phyloP scores from a whole-genome alignment of 2,888 invertebrate species.

The Miltochrista miniata region DNA sequence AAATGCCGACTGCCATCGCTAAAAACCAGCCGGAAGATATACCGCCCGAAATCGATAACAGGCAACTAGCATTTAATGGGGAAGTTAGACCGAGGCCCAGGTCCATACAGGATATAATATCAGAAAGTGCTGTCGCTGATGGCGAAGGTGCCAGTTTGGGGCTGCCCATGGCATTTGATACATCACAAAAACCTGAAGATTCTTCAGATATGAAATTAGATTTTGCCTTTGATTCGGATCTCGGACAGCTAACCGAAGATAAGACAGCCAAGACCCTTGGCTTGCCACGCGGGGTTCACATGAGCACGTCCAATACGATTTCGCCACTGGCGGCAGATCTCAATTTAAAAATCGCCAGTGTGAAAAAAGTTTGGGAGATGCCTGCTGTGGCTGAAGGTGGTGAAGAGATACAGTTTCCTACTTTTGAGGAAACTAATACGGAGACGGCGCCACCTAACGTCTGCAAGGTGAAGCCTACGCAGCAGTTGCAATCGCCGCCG shows the following conservation, averaged over 20 bases:
- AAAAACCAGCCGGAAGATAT: constrained; percentile 80
- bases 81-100: constrained; percentile 72
- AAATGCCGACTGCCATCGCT: constrained; percentile 58
- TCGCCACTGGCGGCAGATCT: constrained; percentile 94
- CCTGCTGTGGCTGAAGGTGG: constrained; percentile 86
- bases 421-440: constrained; percentile 70
- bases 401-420: constrained; percentile 76
- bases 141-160: constrained; percentile 73
- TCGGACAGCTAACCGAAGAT: constrained; percentile 89
- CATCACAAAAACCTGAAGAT: constrained; percentile 86
- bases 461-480: constrained; percentile 93
- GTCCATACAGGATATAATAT: constrained; percentile 76
- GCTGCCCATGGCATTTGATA: constrained; percentile 87
- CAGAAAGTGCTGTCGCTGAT: constrained; percentile 65
- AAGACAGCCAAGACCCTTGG: constrained; percentile 82
- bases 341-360: constrained; percentile 96
- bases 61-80: constrained; percentile 66
- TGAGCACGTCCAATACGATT: constrained; percentile 88
- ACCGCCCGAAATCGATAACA: constrained; percentile 76
- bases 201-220: constrained; percentile 95
- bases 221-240: constrained; percentile 94
- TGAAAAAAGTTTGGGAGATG: constrained; percentile 95
- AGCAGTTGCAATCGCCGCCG: constrained; percentile 89
- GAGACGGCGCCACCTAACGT: constrained; percentile 87
- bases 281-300: constrained; percentile 84